Conservation (phyloP, 2,888 invertebrate genomes). For the Leucophora obtusa region DNA sequence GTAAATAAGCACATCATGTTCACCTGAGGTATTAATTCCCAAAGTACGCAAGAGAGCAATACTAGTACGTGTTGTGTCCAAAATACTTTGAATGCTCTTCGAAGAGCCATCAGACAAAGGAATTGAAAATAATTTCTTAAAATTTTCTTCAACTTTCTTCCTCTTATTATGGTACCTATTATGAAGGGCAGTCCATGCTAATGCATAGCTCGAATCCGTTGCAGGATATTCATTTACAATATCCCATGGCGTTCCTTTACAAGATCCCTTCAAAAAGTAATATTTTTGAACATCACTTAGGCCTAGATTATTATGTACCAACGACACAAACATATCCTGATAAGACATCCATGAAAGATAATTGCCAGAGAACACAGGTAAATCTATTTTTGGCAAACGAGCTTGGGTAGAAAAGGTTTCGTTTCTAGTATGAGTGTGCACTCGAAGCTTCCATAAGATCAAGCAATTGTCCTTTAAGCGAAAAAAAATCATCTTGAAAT, state of each 20-base stretch:
- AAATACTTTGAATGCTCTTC: slow-evolving; percentile 28
- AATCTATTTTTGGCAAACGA: slow-evolving; percentile 39
- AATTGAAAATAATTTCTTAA: slow-evolving; percentile 29
- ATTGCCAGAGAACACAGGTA: slow-evolving; percentile 42
- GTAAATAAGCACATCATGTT: slow-evolving; percentile 23
- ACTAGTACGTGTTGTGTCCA: slow-evolving; percentile 32
- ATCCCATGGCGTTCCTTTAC: slow-evolving; percentile 15
- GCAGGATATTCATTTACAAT: slow-evolving; percentile 47
- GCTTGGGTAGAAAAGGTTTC: slow-evolving; percentile 30
- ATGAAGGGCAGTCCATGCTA: slow-evolving; percentile 27
- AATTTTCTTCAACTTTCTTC: slow-evolving; percentile 26
- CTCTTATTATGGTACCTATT: slow-evolving; percentile 32
- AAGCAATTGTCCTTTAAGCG: slow-evolving; percentile 5
- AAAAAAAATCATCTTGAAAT: slow-evolving; percentile 26
- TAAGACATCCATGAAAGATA: slow-evolving; percentile 47
- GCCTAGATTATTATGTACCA: slow-evolving; percentile 36
- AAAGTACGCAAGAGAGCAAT: slow-evolving; percentile 25
- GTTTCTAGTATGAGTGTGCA: slow-evolving; percentile 21
- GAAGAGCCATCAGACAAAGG: slow-evolving; percentile 9
- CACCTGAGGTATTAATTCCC: background rate
- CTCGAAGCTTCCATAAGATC: slow-evolving; percentile 5
- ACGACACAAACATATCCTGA: slow-evolving; percentile 40
- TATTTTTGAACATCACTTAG: slow-evolving; percentile 40
- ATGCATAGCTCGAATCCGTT: slow-evolving; percentile 23
- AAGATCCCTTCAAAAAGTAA: slow-evolving; percentile 24